Base-by-base conservation (phyloP, 2,888 invertebrate genomes). In the Epicampocera succincta region DNA sequence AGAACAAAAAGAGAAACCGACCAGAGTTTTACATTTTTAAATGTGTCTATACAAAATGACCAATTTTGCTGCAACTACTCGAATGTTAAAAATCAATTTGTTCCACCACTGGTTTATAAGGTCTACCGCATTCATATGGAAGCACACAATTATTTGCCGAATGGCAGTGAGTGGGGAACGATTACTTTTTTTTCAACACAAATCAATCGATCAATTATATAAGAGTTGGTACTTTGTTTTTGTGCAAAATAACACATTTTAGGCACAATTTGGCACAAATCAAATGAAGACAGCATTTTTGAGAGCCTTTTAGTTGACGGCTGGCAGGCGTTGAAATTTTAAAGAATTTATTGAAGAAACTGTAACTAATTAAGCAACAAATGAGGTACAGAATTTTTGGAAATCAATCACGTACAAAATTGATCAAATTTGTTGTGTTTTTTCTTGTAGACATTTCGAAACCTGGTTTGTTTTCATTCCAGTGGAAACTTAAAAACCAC, bases 71-170 rank as follows among this genome's bases (percentile, higher is more conserved):
- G 46, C 25, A 61, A 19, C 71, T 72, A 79, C 71, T 69, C 79
- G 58, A 75, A 68, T 58, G 75, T 71, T 63, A 66, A 79, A 71
- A 85, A 85, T 84, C 72, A 79, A 85, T 85, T 85, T 66, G 85
- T 77, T 76, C 56, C 84, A 84, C 54, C 72, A 72, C 50, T 66
- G 84, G 82, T 81, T 83, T 84, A 81, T 82, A 81, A 78, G 83
- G 85, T 85, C 81, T 80, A 84, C 85, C 85, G 81, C 85, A 84
- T 79, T 83, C 77, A 58, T 56, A 21, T 17, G 13, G 48, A 66
- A 74, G 75, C 76, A 48, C 12, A 72, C 52, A 58, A 17, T 21
- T 61, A 63, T 60, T 25, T 61, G 60, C 33, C 21, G 11, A 3
- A 38, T 58, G 33, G 68, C 52, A 52, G 56, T 77, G 25, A 52